These are phyloP conservation scores for Caenorhabditis brenneri DNA, from an alignment of 1,140 invertebrate genomes.

Conservation along the genomic window DNA sequence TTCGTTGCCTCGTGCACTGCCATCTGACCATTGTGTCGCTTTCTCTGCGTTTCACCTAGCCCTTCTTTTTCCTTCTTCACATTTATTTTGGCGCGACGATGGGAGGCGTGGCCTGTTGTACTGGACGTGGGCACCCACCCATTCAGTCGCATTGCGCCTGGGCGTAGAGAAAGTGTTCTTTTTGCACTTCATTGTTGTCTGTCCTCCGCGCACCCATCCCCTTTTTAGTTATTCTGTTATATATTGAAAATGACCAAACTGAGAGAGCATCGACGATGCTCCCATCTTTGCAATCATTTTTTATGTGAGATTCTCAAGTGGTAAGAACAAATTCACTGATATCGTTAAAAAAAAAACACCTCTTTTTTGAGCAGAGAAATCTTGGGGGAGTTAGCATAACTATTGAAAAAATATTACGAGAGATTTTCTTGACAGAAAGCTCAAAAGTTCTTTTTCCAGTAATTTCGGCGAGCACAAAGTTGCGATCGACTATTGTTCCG, in stretches of 20 bases:
- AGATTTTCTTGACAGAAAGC: background rate
- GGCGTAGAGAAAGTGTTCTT: constrained; percentile 5
- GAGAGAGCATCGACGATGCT: background rate
- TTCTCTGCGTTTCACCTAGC: background rate
- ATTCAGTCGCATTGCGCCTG: background rate
- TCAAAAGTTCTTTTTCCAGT: background rate
- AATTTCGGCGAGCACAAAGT: background rate
- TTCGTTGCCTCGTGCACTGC: background rate
- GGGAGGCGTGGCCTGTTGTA: background rate
- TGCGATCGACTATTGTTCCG: background rate
- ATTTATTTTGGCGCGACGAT: background rate
- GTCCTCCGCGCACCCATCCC: background rate
- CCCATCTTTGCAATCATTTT: background rate
- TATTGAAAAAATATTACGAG: background rate
- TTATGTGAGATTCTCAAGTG: background rate
- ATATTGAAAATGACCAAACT: background rate
- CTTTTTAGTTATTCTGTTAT: background rate
- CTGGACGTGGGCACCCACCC: background rate
- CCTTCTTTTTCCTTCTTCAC: background rate
- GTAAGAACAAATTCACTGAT: background rate
- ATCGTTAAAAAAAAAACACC: too few relatives aligned
- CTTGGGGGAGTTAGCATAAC: too few relatives aligned
- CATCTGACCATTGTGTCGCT: background rate
- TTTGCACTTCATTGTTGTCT: background rate
- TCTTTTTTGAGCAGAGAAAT: too few relatives aligned